Evolutionary conservation across 2,113 vertebrate species (phyloP), one percentile per base, ranked within the genome.

Genomic region (Pyxicephalus adspersus): DNA sequence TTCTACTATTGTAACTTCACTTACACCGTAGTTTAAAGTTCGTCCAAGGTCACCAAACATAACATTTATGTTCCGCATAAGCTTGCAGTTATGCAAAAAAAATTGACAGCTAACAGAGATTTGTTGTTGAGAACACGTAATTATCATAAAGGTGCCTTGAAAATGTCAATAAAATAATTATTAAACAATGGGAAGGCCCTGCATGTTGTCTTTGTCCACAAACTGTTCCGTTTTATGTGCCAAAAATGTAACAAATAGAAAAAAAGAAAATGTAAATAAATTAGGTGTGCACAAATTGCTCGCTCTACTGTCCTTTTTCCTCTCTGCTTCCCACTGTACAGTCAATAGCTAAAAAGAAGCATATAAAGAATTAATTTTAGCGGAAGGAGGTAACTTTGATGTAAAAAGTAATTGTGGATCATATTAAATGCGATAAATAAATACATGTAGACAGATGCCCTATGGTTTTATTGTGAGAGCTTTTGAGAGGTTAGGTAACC

Each of bases 131-230:
- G 15, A 57, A 50, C 29, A 73, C 34, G 20, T 28, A 58, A 52
- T 58, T 73, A 52, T 29, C 55, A 73, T 58, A 73, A 26, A 34
- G 70, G 54, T 73, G 52, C 22, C 57, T 29, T 58, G 28, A 11
- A n/a, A 73, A 73, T 52, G 70, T 73, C 52, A 73, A 31, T 58
- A 34, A n/a, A 19, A 15, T 73, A 58, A 73, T 73, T 57, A 58
- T 20, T 23, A 52, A 73, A 73, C 50, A 73, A 73, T 73, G 23
- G 70, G 26, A 73, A 71, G 52, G 25, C 28, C 2, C 70, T 34
- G 52, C 54, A 31, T 26, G 52, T 73, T 22, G 11, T 29, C 19
- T 57, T 58, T 34, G 31, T 54, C 34, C 17, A 6, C 20, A 58
- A 52, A 58, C 15, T 73, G 52, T 57, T 26, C 26, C 8, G 2